phyloP scores from a whole-genome alignment of 35 echinoderm and acorn worm species.

The Holothuria glaberrima region DNA sequence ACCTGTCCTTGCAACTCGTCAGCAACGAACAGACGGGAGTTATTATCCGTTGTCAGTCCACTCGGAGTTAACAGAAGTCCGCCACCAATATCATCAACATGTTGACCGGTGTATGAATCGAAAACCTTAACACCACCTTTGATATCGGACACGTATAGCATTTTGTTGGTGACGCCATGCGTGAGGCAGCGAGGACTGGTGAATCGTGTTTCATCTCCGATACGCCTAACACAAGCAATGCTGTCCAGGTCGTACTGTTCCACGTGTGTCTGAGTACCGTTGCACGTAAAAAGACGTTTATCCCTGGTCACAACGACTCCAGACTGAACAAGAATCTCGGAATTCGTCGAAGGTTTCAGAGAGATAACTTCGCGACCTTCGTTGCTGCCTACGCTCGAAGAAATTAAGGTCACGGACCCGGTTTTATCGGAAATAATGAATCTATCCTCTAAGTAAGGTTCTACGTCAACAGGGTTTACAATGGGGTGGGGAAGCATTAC shows the following conservation, averaged over 20 bases:
- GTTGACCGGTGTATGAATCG: background rate
- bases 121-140: conserved; percentile 40
- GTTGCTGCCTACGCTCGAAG: background rate
- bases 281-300: conserved; percentile 24
- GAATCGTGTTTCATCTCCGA: background rate
- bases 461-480: background rate
- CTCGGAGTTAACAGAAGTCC: background rate
- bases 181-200: background rate
- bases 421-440: conserved; percentile 34
- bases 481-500: background rate
- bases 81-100: background rate
- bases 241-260: conserved; percentile 20
- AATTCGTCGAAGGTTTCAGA: background rate
- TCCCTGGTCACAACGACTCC: background rate
- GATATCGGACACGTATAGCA: conserved; percentile 23
- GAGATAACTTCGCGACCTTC: background rate
- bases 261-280: background rate
- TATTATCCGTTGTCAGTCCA: background rate
- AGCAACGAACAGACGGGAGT: conserved; percentile 15
- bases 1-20: conserved; percentile 24
- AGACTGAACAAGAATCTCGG: background rate
- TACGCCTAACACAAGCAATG: background rate
- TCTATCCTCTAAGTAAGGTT: background rate
- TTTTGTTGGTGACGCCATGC: background rate
- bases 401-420: background rate